Percentiles rank a stretch among this genome's conserved stretches.
These are phyloP conservation scores for Antheraea yamamai DNA, from an alignment of 2,888 invertebrate species.

Conservation along the genomic window DNA sequence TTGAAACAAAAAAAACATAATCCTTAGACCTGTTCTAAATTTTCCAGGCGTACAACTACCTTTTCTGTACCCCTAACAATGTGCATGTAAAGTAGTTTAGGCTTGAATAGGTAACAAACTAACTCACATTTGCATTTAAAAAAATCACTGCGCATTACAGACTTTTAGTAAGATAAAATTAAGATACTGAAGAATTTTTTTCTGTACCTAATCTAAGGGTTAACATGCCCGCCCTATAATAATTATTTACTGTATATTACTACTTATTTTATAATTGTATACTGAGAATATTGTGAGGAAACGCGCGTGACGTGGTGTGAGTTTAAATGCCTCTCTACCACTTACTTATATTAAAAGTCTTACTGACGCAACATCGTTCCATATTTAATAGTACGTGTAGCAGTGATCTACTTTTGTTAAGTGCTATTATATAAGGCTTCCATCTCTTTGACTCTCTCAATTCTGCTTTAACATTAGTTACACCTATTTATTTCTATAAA, in stretches of 20 bases:
- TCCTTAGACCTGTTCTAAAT: too few species aligned
- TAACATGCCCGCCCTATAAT: too few species aligned
- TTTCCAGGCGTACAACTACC: too few species aligned
- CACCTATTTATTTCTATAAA: background rate
- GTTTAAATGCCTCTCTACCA: background rate
- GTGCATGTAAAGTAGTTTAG: too few species aligned
- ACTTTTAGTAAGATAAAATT: too few species aligned
- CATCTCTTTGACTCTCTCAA: background rate
- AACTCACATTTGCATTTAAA: too few species aligned
- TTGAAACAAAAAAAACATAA: too few species aligned
- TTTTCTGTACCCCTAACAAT: too few species aligned
- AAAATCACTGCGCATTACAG: too few species aligned
- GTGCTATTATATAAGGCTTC: background rate
- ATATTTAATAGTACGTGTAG: conserved; percentile 4
- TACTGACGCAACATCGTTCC: background rate
- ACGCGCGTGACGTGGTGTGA: background rate
- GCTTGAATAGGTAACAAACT: too few species aligned
- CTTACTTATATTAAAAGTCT: conserved; percentile 9
- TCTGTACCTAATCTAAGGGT: too few species aligned
- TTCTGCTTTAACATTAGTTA: background rate
- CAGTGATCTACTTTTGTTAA: conserved; percentile 5
- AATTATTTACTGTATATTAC: background rate
- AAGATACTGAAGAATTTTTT: too few species aligned
- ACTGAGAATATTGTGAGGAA: background rate
- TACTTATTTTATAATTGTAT: background rate